These are phyloP conservation scores for Trinorchestia longiramus DNA, from an alignment of 1,140 invertebrate genomes.

Conservation along the genomic window DNA sequence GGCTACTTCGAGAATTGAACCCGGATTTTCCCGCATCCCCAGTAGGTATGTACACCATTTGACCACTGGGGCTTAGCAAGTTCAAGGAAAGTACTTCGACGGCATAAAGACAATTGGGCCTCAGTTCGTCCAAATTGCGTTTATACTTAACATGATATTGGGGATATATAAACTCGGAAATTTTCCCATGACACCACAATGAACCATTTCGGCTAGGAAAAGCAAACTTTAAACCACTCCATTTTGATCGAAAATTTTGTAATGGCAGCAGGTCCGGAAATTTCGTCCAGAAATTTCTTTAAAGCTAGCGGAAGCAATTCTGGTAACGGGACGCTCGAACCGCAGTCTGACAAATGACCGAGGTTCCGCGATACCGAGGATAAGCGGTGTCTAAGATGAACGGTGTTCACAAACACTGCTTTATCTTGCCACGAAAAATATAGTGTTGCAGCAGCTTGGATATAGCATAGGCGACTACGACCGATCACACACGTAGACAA, in stretches of 20 bases:
- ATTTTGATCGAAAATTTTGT: slow-evolving; percentile 12
- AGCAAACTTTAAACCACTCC: slow-evolving; percentile 42
- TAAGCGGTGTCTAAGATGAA: slow-evolving; percentile 51
- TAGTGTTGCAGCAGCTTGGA: slow-evolving; percentile 15
- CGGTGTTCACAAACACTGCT: slow-evolving; percentile 52
- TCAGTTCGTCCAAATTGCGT: no score
- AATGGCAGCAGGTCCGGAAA: slow-evolving; percentile 33
- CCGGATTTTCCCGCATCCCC: no score
- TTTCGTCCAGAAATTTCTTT: slow-evolving; percentile 45
- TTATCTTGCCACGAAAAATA: slow-evolving; percentile 47
- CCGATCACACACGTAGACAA: not conserved
- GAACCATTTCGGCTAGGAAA: not conserved
- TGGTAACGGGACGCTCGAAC: slow-evolving; percentile 42
- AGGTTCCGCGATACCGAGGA: slow-evolving; percentile 51
- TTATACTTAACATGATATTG: no score
- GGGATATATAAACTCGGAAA: not conserved
- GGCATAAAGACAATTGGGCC: no score
- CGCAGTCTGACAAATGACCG: slow-evolving; percentile 50
- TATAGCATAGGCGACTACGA: not conserved
- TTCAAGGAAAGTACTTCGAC: no score
- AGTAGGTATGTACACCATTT: no score
- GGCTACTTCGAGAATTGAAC: no score
- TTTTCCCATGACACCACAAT: not conserved
- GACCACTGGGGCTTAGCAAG: no score
- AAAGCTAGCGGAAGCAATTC: slow-evolving; percentile 42